Conservation (phyloP, 2,888 invertebrate genomes). For the Fragum fragum region DNA sequence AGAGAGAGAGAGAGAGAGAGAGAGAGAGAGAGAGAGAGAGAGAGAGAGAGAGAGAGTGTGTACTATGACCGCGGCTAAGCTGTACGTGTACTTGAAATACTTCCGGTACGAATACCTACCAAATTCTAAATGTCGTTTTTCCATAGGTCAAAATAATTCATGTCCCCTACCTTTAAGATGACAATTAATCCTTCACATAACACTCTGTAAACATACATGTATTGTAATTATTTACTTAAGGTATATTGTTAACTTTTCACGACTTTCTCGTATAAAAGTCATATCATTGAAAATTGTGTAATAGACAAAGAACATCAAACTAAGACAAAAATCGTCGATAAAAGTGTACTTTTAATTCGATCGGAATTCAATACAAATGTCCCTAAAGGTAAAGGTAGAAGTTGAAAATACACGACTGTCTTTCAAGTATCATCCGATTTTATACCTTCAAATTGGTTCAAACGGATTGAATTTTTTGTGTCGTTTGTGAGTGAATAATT, state of each 20-base stretch:
- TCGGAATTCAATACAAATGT: neutral
- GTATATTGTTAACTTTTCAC: neutral
- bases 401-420: neutral
- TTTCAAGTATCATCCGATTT: neutral
- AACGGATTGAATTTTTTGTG: neutral
- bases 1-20: no score
- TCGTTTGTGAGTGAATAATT: neutral
- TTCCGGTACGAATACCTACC: no score
- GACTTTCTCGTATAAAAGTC: neutral
- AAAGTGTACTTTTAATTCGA: neutral
- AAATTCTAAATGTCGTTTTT: neutral
- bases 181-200: neutral
- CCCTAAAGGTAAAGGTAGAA: neutral
- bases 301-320: no score
- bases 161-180: neutral
- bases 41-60: no score
- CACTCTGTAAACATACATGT: neutral
- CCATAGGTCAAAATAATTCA: neutral
- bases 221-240: neutral
- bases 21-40: no score
- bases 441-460: constrained; percentile 1
- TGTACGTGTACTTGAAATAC: no score
- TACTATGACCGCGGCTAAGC: no score
- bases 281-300: no score
- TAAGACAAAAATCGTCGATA: neutral